Base-by-base conservation (phyloP, 2,888 invertebrate genomes). In the Cephus pygmeus region DNA sequence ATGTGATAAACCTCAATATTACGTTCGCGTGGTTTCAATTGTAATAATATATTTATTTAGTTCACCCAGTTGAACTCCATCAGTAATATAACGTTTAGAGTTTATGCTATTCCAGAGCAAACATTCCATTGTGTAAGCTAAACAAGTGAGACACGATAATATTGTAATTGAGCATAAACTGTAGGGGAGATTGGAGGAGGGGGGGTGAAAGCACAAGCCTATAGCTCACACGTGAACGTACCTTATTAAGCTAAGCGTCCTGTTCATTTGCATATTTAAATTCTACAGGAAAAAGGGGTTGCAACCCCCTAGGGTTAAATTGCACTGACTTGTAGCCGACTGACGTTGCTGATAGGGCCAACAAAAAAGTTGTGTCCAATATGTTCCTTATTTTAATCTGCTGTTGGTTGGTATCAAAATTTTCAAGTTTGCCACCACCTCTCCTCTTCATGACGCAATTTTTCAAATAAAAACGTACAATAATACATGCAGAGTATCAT, bases 251-350 rank as follows among this genome's bases (percentile, higher is more conserved):
- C 84, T 79, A 78, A 83, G 80, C 84, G 83, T 80, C 80, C 81
- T 73, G 76, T 73, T 79, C 6, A 85, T 85, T 86, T 85, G 81
- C 85, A 85, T 86, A 86, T 85, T 85, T 85, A 83, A 85, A 84
- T 85, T 85, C 83, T 75, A 78, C 23, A 56, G 15, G 40, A 56
- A 56, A 56, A 56, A 56, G 40, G 40, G 40, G 15, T 15, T 0
- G 6, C 23, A 6, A 6, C 2, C 40, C 40, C 23, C 23, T 23
- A 56, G 23, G 40, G 40, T 23, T 56, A 56, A 56, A 56, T 23
- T 23, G 23, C 6, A 23, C 40, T 23, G 40, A 23, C 40, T 1
- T 23, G 12, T 12, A 35, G 12, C 35, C 12, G 35, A 35, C 35
- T 35, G 40, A 56, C 40, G 23, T 23, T 56, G 6, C 40, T 23